These are phyloP conservation scores for Colius striatus DNA, from an alignment of 2,113 vertebrate species.

Conservation along the genomic window DNA sequence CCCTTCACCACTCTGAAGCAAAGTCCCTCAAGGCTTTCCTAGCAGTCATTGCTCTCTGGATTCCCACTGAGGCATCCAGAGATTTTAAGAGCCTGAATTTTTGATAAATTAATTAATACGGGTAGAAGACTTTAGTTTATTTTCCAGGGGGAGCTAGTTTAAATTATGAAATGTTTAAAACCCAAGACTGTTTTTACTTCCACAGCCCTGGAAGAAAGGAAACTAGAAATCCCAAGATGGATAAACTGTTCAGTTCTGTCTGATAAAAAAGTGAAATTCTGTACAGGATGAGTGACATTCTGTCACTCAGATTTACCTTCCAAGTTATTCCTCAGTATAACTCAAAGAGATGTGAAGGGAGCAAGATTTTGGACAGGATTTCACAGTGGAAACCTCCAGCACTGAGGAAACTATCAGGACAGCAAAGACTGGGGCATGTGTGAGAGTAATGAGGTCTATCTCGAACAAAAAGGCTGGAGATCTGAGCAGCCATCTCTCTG, in stretches of 20 bases:
- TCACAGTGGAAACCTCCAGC: not conserved
- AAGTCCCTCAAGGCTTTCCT: not conserved
- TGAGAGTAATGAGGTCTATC: not conserved
- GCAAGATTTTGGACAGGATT: not conserved
- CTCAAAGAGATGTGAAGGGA: not conserved
- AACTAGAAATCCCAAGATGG: not conserved
- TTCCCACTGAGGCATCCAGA: not conserved
- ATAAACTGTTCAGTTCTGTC: not conserved
- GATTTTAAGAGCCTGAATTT: not conserved
- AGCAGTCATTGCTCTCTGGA: not conserved
- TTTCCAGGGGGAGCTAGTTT: not conserved
- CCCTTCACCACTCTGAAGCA: not conserved
- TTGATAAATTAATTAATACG: not conserved
- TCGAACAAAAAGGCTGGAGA: not conserved
- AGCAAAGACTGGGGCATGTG: not conserved
- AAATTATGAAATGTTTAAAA: not conserved
- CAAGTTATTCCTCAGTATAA: not conserved
- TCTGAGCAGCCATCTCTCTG: not conserved
- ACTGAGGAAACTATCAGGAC: fast-evolving
- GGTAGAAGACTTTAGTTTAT: not conserved
- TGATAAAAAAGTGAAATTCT: not conserved
- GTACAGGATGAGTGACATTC: fast-evolving
- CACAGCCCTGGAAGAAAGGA: not conserved
- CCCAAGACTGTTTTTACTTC: not conserved
- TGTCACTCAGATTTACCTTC: not conserved